Evolutionary conservation across 1,140 invertebrate species (phyloP).

Genomic region (Pantala flavescens): DNA sequence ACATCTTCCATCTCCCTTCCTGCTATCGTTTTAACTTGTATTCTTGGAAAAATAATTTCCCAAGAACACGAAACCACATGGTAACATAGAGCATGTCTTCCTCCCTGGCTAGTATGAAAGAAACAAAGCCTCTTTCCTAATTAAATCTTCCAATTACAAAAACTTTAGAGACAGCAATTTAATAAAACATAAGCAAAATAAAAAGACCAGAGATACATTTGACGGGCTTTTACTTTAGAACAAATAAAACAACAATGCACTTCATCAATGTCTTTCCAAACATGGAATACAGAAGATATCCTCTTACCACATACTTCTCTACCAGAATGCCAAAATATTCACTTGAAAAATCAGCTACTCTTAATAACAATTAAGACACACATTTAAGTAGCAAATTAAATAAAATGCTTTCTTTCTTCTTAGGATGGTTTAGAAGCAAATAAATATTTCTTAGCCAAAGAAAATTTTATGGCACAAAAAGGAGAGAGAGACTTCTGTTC

Average conservation of each 20-base stretch:
- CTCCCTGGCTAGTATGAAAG: too few species aligned
- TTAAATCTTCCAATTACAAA: too few species aligned
- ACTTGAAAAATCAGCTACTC: not conserved
- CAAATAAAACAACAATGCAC: not conserved
- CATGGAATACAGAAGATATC: not conserved
- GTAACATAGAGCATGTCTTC: too few species aligned
- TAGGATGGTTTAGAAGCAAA: not conserved
- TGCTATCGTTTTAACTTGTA: not conserved
- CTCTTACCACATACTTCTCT: not conserved
- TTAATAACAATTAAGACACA: not conserved
- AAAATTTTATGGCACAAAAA: conserved; percentile 6
- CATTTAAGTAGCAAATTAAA: conserved; percentile 9
- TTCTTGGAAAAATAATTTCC: too few species aligned
- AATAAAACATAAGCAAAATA: too few species aligned
- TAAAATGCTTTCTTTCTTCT: not conserved
- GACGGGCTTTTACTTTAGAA: not conserved
- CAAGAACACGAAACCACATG: too few species aligned
- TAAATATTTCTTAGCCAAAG: not conserved
- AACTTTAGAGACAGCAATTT: too few species aligned
- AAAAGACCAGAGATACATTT: not conserved
- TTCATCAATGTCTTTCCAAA: not conserved
- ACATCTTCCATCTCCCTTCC: not conserved
- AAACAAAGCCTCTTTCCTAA: too few species aligned
- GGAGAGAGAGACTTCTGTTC: not conserved
- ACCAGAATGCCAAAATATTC: not conserved